Percentiles rank a stretch among this genome's conserved stretches.
These are phyloP conservation scores for Clistopyga incitator DNA, from an alignment of 2,888 invertebrate genomes.

Conservation along the genomic window DNA sequence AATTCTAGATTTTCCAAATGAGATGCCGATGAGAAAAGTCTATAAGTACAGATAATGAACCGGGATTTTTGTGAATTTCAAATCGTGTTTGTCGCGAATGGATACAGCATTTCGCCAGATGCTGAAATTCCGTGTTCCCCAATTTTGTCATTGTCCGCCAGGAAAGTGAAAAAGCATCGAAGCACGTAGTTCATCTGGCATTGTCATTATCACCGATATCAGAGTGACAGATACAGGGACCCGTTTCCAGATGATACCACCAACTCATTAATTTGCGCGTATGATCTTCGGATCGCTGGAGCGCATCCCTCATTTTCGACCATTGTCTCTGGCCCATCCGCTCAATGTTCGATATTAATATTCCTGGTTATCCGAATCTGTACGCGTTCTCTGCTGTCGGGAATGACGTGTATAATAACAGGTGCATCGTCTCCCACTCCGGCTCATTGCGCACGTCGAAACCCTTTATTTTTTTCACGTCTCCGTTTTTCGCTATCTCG, in stretches of 20 bases:
- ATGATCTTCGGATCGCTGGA: neutral
- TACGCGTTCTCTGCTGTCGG: neutral
- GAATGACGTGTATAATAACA: conserved; percentile 6
- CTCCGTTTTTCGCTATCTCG: neutral
- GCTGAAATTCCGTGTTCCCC: neutral
- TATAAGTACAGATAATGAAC: neutral
- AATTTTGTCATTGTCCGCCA: neutral
- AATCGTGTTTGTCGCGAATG: neutral
- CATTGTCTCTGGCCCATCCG: conserved; percentile 18
- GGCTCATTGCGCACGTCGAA: neutral
- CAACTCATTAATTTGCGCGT: neutral
- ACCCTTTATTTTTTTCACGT: conserved; percentile 5
- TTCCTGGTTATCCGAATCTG: neutral
- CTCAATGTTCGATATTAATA: conserved; percentile 33
- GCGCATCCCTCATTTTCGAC: neutral
- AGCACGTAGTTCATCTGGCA: neutral
- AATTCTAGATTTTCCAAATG: neutral
- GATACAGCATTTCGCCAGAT: neutral
- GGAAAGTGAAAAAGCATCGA: neutral
- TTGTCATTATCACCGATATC: neutral
- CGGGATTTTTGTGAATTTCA: neutral
- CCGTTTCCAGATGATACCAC: neutral
- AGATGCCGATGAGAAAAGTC: neutral
- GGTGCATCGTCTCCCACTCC: neutral
- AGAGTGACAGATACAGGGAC: neutral